These are phyloP conservation scores for Anseranas semipalmata DNA, from an alignment of 2,113 vertebrate genomes.

Conservation along the genomic window DNA sequence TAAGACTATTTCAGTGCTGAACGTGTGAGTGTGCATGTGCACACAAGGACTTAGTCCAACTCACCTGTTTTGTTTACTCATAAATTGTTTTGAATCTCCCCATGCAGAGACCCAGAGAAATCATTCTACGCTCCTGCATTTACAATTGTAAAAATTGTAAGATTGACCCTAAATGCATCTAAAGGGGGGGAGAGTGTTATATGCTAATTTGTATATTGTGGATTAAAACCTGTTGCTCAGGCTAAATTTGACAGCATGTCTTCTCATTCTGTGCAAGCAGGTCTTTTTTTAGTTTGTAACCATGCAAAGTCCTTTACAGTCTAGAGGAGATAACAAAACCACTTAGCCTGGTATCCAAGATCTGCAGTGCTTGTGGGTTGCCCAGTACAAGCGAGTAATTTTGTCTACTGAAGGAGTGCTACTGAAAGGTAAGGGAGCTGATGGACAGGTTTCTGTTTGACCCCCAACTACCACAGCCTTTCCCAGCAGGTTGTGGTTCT, in stretches of 20 bases:
- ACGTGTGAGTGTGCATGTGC: fast-evolving
- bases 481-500: background rate
- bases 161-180: background rate
- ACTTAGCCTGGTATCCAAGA: background rate
- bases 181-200: background rate
- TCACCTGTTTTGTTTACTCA: background rate
- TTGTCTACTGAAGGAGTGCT: background rate
- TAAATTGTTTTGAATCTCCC: background rate
- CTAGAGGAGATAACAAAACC: background rate
- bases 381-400: background rate
- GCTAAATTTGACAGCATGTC: fast-evolving
- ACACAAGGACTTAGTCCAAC: no score
- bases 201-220: background rate
- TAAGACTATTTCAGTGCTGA: background rate
- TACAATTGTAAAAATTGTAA: background rate
- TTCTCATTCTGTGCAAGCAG: background rate
- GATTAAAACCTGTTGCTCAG: background rate
- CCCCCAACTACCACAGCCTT: background rate
- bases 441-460: background rate
- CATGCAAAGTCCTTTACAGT: background rate
- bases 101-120: background rate
- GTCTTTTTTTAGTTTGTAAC: background rate
- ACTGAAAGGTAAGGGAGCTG: background rate
- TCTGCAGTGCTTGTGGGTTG: background rate
- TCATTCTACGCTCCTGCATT: no score